Percentiles rank a stretch among this genome's conserved stretches.
These are phyloP conservation scores for Heloderma charlesbogerti DNA, from an alignment of 2,113 vertebrate genomes.

Conservation along the genomic window DNA sequence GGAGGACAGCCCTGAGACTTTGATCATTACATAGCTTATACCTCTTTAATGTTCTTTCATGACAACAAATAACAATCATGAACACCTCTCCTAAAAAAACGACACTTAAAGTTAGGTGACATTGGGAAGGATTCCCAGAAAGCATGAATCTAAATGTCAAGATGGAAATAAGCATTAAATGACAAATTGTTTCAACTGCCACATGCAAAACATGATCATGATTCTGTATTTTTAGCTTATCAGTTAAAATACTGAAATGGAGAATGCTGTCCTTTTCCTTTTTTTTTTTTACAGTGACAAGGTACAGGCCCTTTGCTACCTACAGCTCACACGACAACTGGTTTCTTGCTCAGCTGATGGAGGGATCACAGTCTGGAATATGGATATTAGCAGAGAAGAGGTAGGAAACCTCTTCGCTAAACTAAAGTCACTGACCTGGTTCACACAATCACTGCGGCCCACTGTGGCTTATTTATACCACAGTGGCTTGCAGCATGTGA, in stretches of 20 bases:
- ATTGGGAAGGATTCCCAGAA: no score
- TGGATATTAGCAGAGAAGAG: slow-evolving; percentile 94
- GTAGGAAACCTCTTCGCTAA: slow-evolving; percentile 66
- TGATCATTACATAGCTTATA: not conserved
- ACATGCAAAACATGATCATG: not conserved
- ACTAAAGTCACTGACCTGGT: not conserved
- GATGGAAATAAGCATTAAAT: not conserved
- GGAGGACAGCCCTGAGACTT: not conserved
- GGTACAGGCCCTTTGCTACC: slow-evolving; percentile 91
- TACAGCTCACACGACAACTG: slow-evolving; percentile 91
- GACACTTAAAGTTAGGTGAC: not conserved
- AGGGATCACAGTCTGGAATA: slow-evolving; percentile 97
- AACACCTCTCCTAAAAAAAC: not conserved
- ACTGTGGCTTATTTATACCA: no score
- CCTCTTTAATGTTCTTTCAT: not conserved
- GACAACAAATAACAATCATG: not conserved
- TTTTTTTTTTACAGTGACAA: slow-evolving; percentile 83
- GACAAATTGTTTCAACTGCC: not conserved
- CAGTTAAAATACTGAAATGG: not conserved
- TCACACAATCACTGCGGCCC: no score
- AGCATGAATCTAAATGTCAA: not conserved
- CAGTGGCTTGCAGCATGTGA: no score
- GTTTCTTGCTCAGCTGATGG: slow-evolving; percentile 95
- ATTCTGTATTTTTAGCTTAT: slow-evolving; percentile 5
- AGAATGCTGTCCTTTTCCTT: slow-evolving; percentile 3